A percentile compares a stretch with the other conserved stretches of the same genome.
Conservation (phyloP, 2,888 invertebrate genomes). For the Mesoligia furuncula region DNA sequence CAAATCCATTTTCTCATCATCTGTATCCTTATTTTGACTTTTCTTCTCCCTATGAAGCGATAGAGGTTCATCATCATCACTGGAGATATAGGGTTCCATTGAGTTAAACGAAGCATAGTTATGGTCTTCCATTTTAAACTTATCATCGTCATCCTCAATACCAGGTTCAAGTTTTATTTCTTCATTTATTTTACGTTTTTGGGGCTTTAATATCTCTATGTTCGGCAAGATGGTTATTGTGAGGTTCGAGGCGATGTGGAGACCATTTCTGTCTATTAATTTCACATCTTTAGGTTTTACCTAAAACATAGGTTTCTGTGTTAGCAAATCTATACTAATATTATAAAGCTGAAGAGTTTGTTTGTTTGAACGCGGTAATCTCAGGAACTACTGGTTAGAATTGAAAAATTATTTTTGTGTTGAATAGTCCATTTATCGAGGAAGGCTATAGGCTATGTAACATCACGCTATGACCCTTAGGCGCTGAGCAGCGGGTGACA, state of each 20-base stretch:
- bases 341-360: too few relatives aligned
- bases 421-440: too few relatives aligned
- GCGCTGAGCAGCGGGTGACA: too few relatives aligned
- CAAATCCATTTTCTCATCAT: conserved; percentile 23
- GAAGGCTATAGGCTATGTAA: too few relatives aligned
- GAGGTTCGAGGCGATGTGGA: conserved; percentile 70
- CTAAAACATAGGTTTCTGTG: conserved; percentile 59
- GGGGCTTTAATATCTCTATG: conserved; percentile 36
- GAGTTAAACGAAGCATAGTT: conserved; percentile 52
- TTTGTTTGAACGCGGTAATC: too few relatives aligned
- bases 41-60: conserved; percentile 77
- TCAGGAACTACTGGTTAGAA: too few relatives aligned
- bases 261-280: conserved; percentile 71
- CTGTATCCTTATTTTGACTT: conserved; percentile 58
- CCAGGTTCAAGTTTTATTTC: conserved; percentile 40
- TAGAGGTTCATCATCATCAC: conserved; percentile 78
- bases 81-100: conserved; percentile 63
- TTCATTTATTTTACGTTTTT: background rate
- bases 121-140: conserved; percentile 74
- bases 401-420: too few relatives aligned
- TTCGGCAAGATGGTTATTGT: conserved; percentile 29
- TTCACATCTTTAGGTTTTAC: conserved; percentile 70
- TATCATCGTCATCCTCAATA: conserved; percentile 46
- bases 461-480: too few relatives aligned
- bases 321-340: too few relatives aligned